A percentile compares a stretch with the other conserved stretches of the same genome.
These are phyloP conservation scores for Cataglyphis cursor DNA, from an alignment of 2,888 invertebrate genomes.

Conservation along the genomic window DNA sequence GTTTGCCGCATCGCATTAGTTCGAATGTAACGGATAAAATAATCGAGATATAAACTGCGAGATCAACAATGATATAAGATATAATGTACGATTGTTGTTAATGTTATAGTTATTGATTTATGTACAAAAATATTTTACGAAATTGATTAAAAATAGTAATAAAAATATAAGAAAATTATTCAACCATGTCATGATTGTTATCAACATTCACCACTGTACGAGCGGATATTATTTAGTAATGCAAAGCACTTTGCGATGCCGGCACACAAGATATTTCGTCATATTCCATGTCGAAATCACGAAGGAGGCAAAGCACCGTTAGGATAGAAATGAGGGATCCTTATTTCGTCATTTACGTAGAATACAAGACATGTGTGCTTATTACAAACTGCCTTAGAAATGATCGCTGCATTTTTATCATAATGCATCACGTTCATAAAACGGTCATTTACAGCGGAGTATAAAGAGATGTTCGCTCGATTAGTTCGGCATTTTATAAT, in stretches of 20 bases:
- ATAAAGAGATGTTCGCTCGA: constrained; percentile 54
- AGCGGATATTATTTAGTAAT: neutral
- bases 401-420: constrained; percentile 40
- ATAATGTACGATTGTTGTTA: neutral
- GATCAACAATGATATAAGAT: neutral
- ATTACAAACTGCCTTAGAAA: constrained; percentile 50
- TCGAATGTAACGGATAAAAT: neutral
- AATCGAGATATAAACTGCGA: neutral
- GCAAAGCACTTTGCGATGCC: constrained; percentile 9
- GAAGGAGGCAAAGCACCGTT: constrained; percentile 58
- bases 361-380: constrained; percentile 32
- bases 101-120: neutral
- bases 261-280: constrained; percentile 62
- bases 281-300: constrained; percentile 67
- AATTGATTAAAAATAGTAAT: neutral
- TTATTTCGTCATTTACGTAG: constrained; percentile 63
- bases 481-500: constrained; percentile 4
- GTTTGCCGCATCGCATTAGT: neutral
- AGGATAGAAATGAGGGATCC: constrained; percentile 68
- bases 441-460: constrained; percentile 20
- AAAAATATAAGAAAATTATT: neutral
- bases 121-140: neutral
- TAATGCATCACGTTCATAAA: constrained; percentile 19
- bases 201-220: neutral
- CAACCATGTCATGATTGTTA: neutral